A percentile compares a stretch with the other conserved stretches of the same genome.
These are phyloP conservation scores for Lichenostomus cassidix DNA, from an alignment of 2,113 vertebrate genomes.

Conservation along the genomic window DNA sequence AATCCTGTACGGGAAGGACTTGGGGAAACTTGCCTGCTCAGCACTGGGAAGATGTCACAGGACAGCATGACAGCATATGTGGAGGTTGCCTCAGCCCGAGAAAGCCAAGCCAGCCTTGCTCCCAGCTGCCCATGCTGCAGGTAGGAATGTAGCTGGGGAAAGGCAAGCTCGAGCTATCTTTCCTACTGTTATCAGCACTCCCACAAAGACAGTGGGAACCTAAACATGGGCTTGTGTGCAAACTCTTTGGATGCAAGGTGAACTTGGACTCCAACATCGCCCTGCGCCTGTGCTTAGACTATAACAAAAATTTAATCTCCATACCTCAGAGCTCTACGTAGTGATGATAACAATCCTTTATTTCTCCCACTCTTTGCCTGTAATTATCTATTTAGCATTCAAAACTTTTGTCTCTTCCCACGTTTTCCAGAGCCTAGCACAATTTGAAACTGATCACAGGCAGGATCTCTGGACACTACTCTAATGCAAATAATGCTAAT, in stretches of 20 bases:
- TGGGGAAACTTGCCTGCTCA: neutral
- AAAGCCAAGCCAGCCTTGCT: neutral
- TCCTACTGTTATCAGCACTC: neutral
- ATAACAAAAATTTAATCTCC: neutral
- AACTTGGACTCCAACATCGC: neutral
- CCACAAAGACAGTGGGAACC: neutral
- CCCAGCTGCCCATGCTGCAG: neutral
- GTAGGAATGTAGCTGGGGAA: neutral
- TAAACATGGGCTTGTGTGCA: neutral
- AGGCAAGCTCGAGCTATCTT: neutral
- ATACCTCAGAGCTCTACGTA: neutral
- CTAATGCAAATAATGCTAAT: constrained; percentile 30
- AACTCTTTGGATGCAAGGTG: neutral
- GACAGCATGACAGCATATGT: neutral
- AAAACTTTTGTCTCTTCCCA: constrained; percentile 52
- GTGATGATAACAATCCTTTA: neutral
- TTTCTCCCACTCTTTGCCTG: constrained; percentile 28
- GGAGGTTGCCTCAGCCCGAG: neutral
- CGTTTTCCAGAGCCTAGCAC: constrained; percentile 35
- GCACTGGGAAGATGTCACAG: neutral
- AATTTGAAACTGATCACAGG: constrained; percentile 25
- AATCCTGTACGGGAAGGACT: neutral
- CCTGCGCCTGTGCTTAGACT: neutral
- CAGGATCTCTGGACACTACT: constrained; percentile 49
- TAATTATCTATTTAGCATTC: constrained; percentile 48